Conservation (phyloP, 1,140 invertebrate species). For the Yoshiicerus persimilis region DNA sequence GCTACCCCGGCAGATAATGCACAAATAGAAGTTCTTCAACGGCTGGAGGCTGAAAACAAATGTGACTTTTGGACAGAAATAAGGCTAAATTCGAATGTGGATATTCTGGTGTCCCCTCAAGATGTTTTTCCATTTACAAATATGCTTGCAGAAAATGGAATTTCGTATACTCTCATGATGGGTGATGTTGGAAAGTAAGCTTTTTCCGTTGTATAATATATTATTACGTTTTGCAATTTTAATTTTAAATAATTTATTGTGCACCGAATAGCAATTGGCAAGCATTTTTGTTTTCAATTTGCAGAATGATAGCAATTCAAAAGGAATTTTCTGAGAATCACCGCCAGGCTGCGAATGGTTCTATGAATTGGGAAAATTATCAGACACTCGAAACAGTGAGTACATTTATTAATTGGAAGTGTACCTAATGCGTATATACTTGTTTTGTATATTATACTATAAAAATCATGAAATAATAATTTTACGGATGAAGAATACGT, state of each 20-base stretch:
- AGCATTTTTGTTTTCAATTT: not conserved
- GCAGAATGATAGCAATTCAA: not conserved
- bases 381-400: not conserved
- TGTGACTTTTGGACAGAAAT: not conserved
- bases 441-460: too few species aligned
- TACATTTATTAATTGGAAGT: too few species aligned
- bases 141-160: not conserved
- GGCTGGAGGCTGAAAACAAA: not conserved
- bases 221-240: not conserved
- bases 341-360: not conserved
- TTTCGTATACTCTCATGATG: slow-evolving; percentile 24
- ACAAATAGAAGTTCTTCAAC: not conserved
- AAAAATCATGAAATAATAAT: too few species aligned
- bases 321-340: not conserved
- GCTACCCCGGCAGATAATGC: not conserved
- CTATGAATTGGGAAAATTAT: slow-evolving; percentile 17
- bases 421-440: not conserved
- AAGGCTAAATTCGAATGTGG: not conserved
- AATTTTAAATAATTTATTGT: not conserved
- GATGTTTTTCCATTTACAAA: not conserved
- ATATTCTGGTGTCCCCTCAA: slow-evolving; percentile 4
- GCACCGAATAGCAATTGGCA: too few species aligned
- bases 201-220: not conserved
- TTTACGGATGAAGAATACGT: too few species aligned
- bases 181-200: slow-evolving; percentile 29